Evolutionary conservation across 2,888 invertebrate species (phyloP).

Genomic region (Serripes groenlandicus): DNA sequence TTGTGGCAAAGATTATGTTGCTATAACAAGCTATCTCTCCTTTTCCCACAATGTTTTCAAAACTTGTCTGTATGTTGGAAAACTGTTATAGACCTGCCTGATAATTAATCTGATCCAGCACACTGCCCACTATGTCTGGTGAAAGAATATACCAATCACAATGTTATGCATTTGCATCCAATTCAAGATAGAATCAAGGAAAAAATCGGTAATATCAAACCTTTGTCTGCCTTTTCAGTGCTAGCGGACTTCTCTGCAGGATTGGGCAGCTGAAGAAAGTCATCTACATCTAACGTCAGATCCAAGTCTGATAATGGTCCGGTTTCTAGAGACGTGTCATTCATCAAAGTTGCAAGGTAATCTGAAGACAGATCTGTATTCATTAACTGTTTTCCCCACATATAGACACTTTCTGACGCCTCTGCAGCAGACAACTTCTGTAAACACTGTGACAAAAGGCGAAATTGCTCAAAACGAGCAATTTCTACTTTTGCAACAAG

Average conservation of each 20-base stretch:
- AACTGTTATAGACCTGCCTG: too few species aligned
- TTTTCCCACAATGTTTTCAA: too few species aligned
- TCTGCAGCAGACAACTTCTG: neutral
- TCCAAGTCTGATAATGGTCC: slow-evolving; percentile 59
- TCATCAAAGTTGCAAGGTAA: slow-evolving; percentile 18
- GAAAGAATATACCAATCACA: too few species aligned
- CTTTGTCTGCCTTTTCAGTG: slow-evolving; percentile 14
- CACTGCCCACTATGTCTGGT: too few species aligned
- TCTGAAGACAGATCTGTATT: slow-evolving; percentile 2
- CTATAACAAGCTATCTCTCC: too few species aligned
- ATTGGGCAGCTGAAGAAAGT: slow-evolving; percentile 25
- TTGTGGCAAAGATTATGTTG: too few species aligned
- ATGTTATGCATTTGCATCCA: too few species aligned
- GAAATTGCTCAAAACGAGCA: neutral
- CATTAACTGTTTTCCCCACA: neutral
- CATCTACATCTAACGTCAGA: slow-evolving; percentile 39
- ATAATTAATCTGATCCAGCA: too few species aligned
- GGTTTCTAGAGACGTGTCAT: slow-evolving; percentile 53
- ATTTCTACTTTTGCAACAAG: neutral
- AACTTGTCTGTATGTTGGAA: too few species aligned
- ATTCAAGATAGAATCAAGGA: neutral
- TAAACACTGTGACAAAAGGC: neutral
- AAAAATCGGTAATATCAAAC: neutral
- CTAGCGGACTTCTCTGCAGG: neutral
- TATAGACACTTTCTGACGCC: neutral